Base-by-base conservation (phyloP, 2,888 invertebrate species). In the Prosopocoilus inquinatus region DNA sequence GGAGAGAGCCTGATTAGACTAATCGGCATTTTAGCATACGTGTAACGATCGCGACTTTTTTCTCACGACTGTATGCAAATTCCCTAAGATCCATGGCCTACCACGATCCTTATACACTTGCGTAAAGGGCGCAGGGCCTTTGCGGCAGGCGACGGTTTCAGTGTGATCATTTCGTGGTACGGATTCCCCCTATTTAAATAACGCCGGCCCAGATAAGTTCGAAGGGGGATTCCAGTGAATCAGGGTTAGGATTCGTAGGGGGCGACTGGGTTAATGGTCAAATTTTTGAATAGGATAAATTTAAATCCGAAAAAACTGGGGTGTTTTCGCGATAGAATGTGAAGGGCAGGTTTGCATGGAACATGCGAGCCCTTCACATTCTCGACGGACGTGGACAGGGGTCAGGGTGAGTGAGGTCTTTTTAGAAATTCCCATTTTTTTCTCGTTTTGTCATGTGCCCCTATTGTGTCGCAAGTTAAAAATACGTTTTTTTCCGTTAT, bases 31-130 rank as follows among this genome's bases (percentile, higher is more conserved):
- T 53, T 50, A 55, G 53, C 53, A 50, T 53, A 50, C 46, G 46
- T 50, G 57, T 59, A 59, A 59, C 58, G 58, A 60, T 53, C 55
- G 47, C 50, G 28, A 66, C 66, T 68, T 70, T 71, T 72, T 72
- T 72, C 72, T 72, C 72, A 72, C 72, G 70, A 63, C 61, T 62
- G 65, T 70, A 70, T 70, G 70, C 70, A 70, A 70, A 70, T 70
- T 13, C 16, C 5, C 12, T 3, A 36, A 11, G 45, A 36, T 39
- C 20, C 11, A 20, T 33, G 28, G 13, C 47, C 45, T 39, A 47
- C 47, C 46, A 47, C 38, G 13, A 13, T 38, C 9, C 9, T 8
- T 15, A 38, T 38, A 36, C 47, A 33, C 33, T 47, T 33, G 52
- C 33, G n/a, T 28, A 28, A 28, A 28, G 20, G 20, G 20, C 20